Percentiles rank a stretch among this genome's conserved stretches.
phyloP scores from a whole-genome alignment of 2,113 vertebrate species.

The Dermatemys mawii region DNA sequence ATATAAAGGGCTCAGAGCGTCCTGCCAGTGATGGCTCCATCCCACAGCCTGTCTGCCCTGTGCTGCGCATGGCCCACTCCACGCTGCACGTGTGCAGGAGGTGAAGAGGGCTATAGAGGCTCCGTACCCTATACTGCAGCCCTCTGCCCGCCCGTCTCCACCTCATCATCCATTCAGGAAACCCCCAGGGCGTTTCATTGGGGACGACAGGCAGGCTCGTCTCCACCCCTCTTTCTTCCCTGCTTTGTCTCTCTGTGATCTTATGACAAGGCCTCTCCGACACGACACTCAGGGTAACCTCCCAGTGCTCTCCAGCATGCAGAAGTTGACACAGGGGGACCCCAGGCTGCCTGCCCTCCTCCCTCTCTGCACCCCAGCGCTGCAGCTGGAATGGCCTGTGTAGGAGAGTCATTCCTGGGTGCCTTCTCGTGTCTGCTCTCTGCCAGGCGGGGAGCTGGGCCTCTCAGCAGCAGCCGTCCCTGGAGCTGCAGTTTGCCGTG shows the following conservation, averaged over 20 bases:
- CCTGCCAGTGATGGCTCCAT: neutral
- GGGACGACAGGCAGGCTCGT: neutral
- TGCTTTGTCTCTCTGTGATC: too few relatives aligned
- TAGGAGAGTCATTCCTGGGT: neutral
- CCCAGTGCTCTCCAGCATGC: neutral
- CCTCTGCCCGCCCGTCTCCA: neutral
- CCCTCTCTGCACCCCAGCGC: neutral
- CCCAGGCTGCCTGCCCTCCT: neutral
- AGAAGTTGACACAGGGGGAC: neutral
- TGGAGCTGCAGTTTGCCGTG: conserved; percentile 74
- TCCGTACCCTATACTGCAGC: neutral
- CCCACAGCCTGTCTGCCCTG: neutral
- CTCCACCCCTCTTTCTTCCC: too few relatives aligned
- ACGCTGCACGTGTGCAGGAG: too few relatives aligned
- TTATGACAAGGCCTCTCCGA: neutral
- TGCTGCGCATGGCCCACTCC: neutral
- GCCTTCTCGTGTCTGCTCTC: neutral
- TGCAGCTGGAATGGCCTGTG: neutral
- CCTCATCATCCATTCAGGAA: neutral
- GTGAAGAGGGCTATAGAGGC: neutral
- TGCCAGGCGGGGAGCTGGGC: neutral
- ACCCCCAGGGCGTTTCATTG: too few relatives aligned
- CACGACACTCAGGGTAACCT: neutral
- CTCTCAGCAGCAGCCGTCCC: conserved; percentile 57
- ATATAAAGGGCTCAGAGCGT: neutral